phyloP scores from a whole-genome alignment of 2,113 vertebrate genomes.

The Ahaetulla prasina region DNA sequence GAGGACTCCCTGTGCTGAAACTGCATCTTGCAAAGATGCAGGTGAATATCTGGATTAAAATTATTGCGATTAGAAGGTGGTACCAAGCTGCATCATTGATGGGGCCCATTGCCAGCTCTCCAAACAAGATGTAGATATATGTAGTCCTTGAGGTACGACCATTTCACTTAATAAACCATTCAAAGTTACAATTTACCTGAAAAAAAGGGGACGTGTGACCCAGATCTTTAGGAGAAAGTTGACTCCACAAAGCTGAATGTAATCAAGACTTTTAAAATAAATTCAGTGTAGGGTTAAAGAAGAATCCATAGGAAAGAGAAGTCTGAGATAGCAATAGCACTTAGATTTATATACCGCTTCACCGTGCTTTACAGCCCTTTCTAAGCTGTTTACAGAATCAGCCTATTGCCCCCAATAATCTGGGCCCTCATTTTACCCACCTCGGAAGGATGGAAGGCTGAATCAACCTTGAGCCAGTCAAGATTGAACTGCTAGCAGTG shows the following conservation, averaged over 20 bases:
- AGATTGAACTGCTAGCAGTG: too few species aligned
- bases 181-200: too few species aligned
- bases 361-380: too few species aligned
- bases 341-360: too few species aligned
- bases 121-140: neutral
- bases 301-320: neutral
- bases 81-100: neutral
- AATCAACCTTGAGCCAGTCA: too few species aligned
- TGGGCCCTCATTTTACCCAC: too few species aligned
- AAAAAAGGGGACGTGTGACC: too few species aligned
- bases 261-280: neutral
- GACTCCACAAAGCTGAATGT: neutral
- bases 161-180: too few species aligned
- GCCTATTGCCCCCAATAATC: too few species aligned
- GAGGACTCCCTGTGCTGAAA: neutral
- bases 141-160: too few species aligned
- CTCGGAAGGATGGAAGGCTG: too few species aligned
- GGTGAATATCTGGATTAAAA: neutral
- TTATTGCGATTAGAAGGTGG: neutral
- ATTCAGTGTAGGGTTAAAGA: neutral
- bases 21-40: neutral
- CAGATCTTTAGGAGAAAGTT: neutral
- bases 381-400: too few species aligned
- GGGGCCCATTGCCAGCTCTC: neutral
- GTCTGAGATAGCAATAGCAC: neutral